Conservation (phyloP, 23 tunicate genomes). For the Diplosoma virens region DNA sequence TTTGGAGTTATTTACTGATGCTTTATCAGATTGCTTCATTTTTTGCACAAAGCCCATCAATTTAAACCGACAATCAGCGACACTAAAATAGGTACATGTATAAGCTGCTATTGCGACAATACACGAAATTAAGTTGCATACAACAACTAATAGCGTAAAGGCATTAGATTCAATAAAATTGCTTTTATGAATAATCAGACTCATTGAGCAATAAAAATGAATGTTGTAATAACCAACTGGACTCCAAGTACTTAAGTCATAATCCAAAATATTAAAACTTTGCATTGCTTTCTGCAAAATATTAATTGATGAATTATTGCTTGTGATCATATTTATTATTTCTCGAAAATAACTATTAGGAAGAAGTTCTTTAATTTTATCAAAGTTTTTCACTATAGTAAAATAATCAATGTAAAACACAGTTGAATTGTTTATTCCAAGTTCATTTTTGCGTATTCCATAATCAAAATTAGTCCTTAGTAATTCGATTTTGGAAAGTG, state of each 20-base stretch:
- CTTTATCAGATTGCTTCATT: background rate
- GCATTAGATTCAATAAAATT: too few species aligned
- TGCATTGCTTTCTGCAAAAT: too few species aligned
- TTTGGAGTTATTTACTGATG: background rate
- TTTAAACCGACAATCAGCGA: background rate
- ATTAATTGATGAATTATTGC: too few species aligned
- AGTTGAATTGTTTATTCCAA: too few species aligned
- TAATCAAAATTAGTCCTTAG: background rate
- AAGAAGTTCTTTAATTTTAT: too few species aligned
- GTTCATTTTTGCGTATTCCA: background rate
- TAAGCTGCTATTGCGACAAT: background rate
- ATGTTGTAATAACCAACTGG: background rate
- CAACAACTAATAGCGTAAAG: background rate
- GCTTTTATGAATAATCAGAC: background rate
- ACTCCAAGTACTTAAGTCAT: too few species aligned
- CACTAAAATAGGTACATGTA: background rate
- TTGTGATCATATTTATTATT: too few species aligned
- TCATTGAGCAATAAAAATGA: background rate
- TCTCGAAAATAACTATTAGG: too few species aligned
- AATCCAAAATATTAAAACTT: too few species aligned
- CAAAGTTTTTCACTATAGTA: too few species aligned
- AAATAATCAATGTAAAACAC: background rate
- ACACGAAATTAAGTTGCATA: background rate
- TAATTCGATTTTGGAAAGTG: background rate
- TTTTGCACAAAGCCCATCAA: too few species aligned